Base-by-base conservation (phyloP, 2,797 vertebrate species). In the Catharus ustulatus region DNA sequence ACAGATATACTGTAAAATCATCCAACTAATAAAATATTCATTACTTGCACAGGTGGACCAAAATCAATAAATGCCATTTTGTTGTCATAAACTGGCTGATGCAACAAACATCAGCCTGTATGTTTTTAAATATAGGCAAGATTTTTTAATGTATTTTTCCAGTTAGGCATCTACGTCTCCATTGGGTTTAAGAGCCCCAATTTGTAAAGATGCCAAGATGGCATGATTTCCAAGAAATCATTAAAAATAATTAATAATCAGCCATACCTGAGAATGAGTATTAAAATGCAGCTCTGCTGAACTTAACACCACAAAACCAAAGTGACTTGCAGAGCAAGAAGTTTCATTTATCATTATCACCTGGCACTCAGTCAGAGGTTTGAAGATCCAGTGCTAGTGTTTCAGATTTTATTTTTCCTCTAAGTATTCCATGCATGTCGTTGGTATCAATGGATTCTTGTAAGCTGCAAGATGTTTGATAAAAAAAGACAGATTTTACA, bases 1-100 rank as follows among this genome's bases (percentile, higher is more conserved):
- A 91, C 34, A 83, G 32, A 86, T 79, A 91, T 54, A 78, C 27
- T 18, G 40, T 92, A 82, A 94, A 94, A 79, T 87, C 36, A 93
- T 71, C 0, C 0, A 80, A 90, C n/a, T 92, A 95, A 96, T 94
- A 93, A 93, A 95, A 93, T 88, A 88, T 76, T 93, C 62, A 93
- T 84, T 80, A 88, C 54, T 90, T 95, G 49, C 61, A 95, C 63
- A 91, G 87, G 94, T 94, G 85, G 91, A 93, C 90, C 90, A 93
- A 93, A 96, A 96, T 93, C 84, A 95, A 92, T 95, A 93, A 93
- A 90, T 95, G 76, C 21, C 77, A 84, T 87, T 95, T 92, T 72
- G 43, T 90, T 87, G 43, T 64, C 92, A 92, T 52, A 89, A 94
- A 91, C 62, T 88, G 69, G 72, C 84, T 95, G 43, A 81, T 54